Evolutionary conservation across 2,888 invertebrate species (phyloP).

Genomic region (Oscheius sp.): DNA sequence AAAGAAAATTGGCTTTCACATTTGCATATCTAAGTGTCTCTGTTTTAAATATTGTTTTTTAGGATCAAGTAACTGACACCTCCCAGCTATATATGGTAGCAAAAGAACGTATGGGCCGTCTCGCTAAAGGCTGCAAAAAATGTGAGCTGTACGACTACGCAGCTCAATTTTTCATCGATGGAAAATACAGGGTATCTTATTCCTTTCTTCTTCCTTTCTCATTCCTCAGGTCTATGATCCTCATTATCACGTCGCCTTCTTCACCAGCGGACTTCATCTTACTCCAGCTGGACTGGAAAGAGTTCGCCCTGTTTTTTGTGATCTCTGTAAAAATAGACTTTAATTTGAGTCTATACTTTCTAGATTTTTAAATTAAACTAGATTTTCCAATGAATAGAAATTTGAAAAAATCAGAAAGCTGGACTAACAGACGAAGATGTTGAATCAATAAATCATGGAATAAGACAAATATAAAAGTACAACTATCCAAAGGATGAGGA

Average conservation of each 20-base stretch:
- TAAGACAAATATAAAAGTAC: no score
- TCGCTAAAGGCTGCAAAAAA: neutral
- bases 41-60: no score
- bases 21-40: no score
- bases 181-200: neutral
- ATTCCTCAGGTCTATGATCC: conserved; percentile 10
- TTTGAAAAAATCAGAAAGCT: no score
- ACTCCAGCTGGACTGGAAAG: conserved; percentile 8
- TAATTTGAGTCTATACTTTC: no score
- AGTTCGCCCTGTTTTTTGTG: conserved; percentile 3
- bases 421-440: no score
- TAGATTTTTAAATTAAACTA: no score
- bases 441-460: no score
- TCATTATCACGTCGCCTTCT: neutral
- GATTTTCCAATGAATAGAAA: no score
- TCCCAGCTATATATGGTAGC: neutral
- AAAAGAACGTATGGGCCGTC: neutral
- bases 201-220: neutral
- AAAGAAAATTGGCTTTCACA: no score
- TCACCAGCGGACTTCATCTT: conserved; percentile 8
- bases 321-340: conserved; percentile 7
- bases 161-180: neutral
- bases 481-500: no score
- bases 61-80: no score
- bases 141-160: conserved; percentile 3